Conservation (phyloP, 2,797 vertebrate species). For the Sebastes reedi region DNA sequence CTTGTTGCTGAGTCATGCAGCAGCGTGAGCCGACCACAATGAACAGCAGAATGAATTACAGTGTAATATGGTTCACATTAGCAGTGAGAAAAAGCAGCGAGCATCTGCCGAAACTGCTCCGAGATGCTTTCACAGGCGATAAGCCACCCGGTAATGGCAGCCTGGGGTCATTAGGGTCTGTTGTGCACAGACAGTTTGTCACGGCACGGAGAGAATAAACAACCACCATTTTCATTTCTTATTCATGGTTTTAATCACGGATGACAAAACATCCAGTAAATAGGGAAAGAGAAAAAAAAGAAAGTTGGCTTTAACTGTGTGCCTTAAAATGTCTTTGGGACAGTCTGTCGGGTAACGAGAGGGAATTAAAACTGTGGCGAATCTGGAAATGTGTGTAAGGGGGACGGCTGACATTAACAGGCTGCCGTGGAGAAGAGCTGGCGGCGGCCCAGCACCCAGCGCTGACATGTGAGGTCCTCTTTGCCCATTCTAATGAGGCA, state of each 20-base stretch:
- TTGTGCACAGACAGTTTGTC: constrained; percentile 69
- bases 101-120: constrained; percentile 63
- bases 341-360: constrained; percentile 45
- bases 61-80: constrained; percentile 55
- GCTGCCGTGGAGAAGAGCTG: constrained; percentile 64
- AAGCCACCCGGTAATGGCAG: constrained; percentile 60
- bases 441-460: constrained; percentile 52
- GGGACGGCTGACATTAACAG: constrained; percentile 66
- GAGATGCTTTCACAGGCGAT: constrained; percentile 68
- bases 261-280: constrained; percentile 66
- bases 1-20: constrained; percentile 45
- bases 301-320: constrained; percentile 37
- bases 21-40: constrained; percentile 1
- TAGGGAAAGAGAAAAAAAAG: neutral
- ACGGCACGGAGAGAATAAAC: constrained; percentile 54
- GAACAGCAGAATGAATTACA: constrained; percentile 35
- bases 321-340: constrained; percentile 52
- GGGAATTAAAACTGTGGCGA: constrained; percentile 59
- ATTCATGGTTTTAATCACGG: constrained; percentile 73
- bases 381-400: constrained; percentile 58
- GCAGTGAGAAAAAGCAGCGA: constrained; percentile 34
- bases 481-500: constrained; percentile 72
- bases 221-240: constrained; percentile 68
- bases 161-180: constrained; percentile 68
- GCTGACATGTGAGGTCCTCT: constrained; percentile 66